Base-by-base conservation (phyloP, 2,113 vertebrate genomes). In the Aythya baeri region DNA sequence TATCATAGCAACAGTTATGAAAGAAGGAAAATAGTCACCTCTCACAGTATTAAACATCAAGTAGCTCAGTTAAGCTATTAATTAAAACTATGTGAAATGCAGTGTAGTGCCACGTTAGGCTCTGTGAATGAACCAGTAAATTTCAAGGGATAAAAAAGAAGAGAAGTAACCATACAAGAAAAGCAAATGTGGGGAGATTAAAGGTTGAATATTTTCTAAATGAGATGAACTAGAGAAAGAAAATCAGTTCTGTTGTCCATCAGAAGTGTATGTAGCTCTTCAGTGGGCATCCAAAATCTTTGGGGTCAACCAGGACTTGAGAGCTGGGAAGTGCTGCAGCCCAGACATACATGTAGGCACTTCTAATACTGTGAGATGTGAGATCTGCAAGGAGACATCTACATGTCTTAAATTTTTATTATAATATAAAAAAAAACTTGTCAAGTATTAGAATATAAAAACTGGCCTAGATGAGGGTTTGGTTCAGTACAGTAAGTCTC, bases 1-100 rank as follows among this genome's bases (percentile, higher is more conserved):
- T 91, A 95, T 97, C 81, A 85, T 85, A 91, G 93, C 74, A 93
- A 77, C 68, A 89, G 74, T 90, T 95, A 77, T 11, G 31, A 93
- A 95, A 88, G 79, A 84, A 77, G 36, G 57, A 91, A 71, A 83
- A 78, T 23, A 88, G 80, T 76, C 61, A 44, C 70, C 74, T 92
- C 70, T 89, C 22, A 18, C 32, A 72, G 20, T 84, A 67, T 86
- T 93, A 91, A 85, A 86, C 89, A 76, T 79, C 17, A 77, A 86
- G 50, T 91, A 68, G 32, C 34, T 90, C 50, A 0, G 3, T 78
- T 94, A 79, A 89, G 27, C 73, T 93, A 59, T 86, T 97, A 96
- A 91, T 93, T 93, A 93, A 90, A 97, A 84, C 61, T 82, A 15
- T 59, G 34, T 86, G 59, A 77, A 92, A 71, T 70, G 44, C 49